Evolutionary conservation across 2,113 vertebrate genomes (phyloP).

Genomic region (Misgurnus anguillicaudatus): DNA sequence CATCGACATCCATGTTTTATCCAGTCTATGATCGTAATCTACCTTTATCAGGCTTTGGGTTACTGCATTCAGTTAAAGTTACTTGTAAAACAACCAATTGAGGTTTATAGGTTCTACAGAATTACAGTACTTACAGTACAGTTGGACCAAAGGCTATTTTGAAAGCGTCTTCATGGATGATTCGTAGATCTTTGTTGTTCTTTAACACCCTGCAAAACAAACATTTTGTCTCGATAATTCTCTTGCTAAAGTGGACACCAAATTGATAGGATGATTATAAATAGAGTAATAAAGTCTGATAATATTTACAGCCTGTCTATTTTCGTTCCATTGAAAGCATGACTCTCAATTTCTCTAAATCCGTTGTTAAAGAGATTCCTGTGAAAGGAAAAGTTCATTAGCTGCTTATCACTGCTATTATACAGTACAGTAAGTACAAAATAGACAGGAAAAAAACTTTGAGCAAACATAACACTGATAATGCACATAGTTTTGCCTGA

Average conservation of each 20-base stretch:
- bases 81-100: too few species aligned
- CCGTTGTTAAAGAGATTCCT: constrained; percentile 88
- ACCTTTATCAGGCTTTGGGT: too few species aligned
- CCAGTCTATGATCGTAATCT: too few species aligned
- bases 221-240: not conserved
- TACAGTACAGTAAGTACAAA: not conserved
- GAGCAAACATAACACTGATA: not conserved
- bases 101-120: too few species aligned
- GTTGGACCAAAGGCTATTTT: constrained; percentile 78
- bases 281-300: not conserved
- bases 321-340: constrained; percentile 85
- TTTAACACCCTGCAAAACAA: constrained; percentile 78
- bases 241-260: too few species aligned
- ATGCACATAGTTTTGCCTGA: too few species aligned
- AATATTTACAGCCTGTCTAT: constrained; percentile 79
- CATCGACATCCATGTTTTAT: too few species aligned
- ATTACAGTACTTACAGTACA: constrained; percentile 76
- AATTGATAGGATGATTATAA: not conserved
- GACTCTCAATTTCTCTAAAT: constrained; percentile 84
- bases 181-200: constrained; percentile 79
- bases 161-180: constrained; percentile 81
- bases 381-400: constrained; percentile 19
- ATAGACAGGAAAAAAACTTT: not conserved
- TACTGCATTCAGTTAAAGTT: too few species aligned
- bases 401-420: not conserved